A percentile compares a stretch with the other conserved stretches of the same genome.
These are phyloP conservation scores for Drosophila melanica DNA, from an alignment of 1,140 invertebrate species.

Conservation along the genomic window DNA sequence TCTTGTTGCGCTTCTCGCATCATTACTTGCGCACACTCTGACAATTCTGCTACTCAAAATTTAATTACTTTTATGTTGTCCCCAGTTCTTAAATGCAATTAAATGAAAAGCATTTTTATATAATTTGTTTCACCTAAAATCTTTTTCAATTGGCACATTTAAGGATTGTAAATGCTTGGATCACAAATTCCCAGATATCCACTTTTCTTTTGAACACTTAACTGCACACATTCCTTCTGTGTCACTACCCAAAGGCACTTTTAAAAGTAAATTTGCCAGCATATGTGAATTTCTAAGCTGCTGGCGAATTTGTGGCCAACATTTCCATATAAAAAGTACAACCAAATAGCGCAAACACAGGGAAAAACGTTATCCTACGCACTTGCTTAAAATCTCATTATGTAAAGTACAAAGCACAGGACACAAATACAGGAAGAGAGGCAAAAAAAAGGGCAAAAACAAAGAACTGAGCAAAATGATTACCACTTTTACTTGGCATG, in stretches of 20 bases:
- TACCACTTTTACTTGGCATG: slow-evolving; percentile 76
- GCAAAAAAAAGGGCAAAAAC: slow-evolving; percentile 38
- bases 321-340: slow-evolving; percentile 22
- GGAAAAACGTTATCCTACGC: slow-evolving; percentile 24
- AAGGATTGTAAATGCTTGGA: too few species aligned
- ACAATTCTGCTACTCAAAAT: neutral
- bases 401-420: slow-evolving; percentile 59
- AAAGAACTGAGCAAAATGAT: slow-evolving; percentile 72
- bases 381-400: slow-evolving; percentile 79
- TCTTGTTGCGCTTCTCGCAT: neutral
- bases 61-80: neutral
- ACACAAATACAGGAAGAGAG: neutral
- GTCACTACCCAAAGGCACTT: neutral
- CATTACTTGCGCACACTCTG: neutral
- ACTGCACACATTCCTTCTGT: neutral
- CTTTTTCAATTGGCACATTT: neutral
- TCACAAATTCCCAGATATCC: neutral
- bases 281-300: slow-evolving; percentile 39
- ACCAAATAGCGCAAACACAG: slow-evolving; percentile 15
- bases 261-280: slow-evolving; percentile 13
- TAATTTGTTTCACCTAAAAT: neutral
- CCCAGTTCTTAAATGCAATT: neutral
- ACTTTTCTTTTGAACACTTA: neutral
- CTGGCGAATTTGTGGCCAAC: slow-evolving; percentile 40
- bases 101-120: slow-evolving; percentile 15